Evolutionary conservation across 1,140 invertebrate species (phyloP).

Genomic region (Idris sp.): DNA sequence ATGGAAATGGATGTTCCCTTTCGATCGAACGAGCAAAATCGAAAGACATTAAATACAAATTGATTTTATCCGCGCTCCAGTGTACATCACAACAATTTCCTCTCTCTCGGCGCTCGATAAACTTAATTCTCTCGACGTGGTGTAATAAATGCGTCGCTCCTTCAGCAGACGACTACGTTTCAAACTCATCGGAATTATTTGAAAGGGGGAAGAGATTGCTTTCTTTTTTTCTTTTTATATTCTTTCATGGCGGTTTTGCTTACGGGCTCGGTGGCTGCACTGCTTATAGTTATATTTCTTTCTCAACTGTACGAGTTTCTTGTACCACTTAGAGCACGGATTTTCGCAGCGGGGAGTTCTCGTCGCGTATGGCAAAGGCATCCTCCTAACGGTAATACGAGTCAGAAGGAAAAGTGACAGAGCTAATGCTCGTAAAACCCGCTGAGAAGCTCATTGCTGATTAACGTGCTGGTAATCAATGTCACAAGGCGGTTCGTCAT

Average conservation of each 20-base stretch:
- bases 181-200: constrained; percentile 14
- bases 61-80: constrained; percentile 27
- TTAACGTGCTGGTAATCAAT: constrained; percentile 53
- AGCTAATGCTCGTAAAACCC: constrained; percentile 53
- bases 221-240: too few species aligned
- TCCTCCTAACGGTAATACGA: constrained; percentile 53
- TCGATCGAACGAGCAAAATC: constrained; percentile 12
- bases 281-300: constrained; percentile 40
- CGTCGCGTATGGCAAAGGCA: constrained; percentile 48
- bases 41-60: constrained; percentile 33
- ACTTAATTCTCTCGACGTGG: constrained; percentile 16
- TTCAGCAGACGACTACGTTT: constrained; percentile 9
- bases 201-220: constrained; percentile 25
- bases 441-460: constrained; percentile 49
- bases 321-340: constrained; percentile 39
- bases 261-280: constrained; percentile 30
- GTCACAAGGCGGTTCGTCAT: constrained; percentile 43
- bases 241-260: too few species aligned
- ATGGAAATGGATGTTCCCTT: not conserved
- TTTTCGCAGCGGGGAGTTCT: constrained; percentile 54
- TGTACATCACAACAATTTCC: constrained; percentile 26
- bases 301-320: constrained; percentile 31
- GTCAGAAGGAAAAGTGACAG: constrained; percentile 56
- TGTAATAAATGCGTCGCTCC: constrained; percentile 23
- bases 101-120: constrained; percentile 12